These are phyloP conservation scores for Excalfactoria chinensis DNA, from an alignment of 2,113 vertebrate species.

Conservation along the genomic window DNA sequence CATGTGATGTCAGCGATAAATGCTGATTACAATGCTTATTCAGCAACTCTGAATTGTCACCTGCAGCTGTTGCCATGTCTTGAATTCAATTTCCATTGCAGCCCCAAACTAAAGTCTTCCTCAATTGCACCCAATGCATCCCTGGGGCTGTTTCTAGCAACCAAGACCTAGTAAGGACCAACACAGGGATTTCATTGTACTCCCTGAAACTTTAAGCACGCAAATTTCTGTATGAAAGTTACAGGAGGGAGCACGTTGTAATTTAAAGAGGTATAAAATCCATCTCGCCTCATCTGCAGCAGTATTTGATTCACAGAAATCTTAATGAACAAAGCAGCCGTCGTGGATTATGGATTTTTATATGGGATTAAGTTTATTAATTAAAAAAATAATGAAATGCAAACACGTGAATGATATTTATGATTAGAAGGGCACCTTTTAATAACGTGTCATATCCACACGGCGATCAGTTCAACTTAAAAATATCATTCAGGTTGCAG, in stretches of 20 bases:
- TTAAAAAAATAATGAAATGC: background rate
- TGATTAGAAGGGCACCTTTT: conserved; percentile 10
- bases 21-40: conserved; percentile 55
- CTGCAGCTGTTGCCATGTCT: conserved; percentile 54
- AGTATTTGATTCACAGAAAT: background rate
- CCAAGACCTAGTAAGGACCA: background rate
- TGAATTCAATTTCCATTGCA: conserved; percentile 54
- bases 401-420: background rate
- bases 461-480: conserved; percentile 37
- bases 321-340: background rate
- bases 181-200: background rate
- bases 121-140: background rate
- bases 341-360: background rate
- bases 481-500: background rate
- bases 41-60: conserved; percentile 51
- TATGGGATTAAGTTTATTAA: background rate
- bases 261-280: background rate
- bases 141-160: background rate
- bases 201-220: background rate
- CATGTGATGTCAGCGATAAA: conserved; percentile 59
- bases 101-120: conserved; percentile 21
- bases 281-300: background rate
- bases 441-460: conserved; percentile 24
- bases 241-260: background rate
- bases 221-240: background rate